phyloP scores from a whole-genome alignment of 2,888 invertebrate genomes.

The Villa cingulata region DNA sequence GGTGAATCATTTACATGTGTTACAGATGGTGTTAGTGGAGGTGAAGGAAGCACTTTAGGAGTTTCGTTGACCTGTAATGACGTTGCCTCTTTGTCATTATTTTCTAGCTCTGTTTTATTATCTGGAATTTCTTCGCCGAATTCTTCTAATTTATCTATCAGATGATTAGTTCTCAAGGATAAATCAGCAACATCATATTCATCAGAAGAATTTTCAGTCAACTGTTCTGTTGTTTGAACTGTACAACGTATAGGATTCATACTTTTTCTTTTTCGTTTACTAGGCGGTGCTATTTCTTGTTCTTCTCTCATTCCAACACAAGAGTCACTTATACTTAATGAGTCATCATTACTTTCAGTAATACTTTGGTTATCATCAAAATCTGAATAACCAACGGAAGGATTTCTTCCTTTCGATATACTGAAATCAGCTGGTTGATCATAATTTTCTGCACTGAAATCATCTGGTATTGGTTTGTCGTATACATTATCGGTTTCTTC shows the following conservation, averaged over 20 bases:
- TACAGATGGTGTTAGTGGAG: conserved; percentile 29
- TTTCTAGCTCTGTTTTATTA: neutral
- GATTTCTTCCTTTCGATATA: conserved; percentile 41
- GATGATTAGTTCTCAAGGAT: conserved; percentile 23
- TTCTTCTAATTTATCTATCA: conserved; percentile 1
- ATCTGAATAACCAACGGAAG: conserved; percentile 13
- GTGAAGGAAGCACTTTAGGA: conserved; percentile 31
- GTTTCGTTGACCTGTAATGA: conserved; percentile 19
- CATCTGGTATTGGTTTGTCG: conserved; percentile 34
- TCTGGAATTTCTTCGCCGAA: conserved; percentile 6
- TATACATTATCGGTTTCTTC: conserved; percentile 55
- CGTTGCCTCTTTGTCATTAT: neutral
- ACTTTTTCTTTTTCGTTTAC: conserved; percentile 73
- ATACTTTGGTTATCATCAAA: conserved; percentile 42
- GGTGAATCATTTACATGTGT: conserved; percentile 6
- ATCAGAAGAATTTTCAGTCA: conserved; percentile 31
- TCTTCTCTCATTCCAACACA: conserved; percentile 38
- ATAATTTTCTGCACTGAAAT: conserved; percentile 28
- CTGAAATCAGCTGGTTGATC: conserved; percentile 49
- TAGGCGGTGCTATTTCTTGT: conserved; percentile 28
- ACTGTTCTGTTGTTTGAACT: conserved; percentile 30
- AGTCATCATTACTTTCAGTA: conserved; percentile 50
- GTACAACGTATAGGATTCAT: conserved; percentile 75
- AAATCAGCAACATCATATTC: conserved; percentile 31
- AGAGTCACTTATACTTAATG: conserved; percentile 42